Conservation (phyloP, 2,797 vertebrate species). For the Tamandua tetradactyla region DNA sequence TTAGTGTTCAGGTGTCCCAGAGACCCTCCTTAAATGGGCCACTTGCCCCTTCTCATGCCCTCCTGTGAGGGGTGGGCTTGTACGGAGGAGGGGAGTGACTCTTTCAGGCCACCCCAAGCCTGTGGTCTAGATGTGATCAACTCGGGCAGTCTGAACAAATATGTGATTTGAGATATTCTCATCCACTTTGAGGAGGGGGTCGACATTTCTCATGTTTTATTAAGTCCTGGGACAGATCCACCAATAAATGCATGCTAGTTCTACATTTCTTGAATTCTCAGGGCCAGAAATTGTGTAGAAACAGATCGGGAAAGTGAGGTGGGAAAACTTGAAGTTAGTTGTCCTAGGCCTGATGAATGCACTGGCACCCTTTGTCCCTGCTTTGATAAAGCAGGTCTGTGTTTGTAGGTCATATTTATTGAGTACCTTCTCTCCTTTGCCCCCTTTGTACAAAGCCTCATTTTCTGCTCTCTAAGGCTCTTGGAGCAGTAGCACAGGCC, state of each 20-base stretch:
- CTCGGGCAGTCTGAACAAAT: background rate
- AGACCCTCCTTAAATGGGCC: fast-evolving
- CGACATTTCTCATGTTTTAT: background rate
- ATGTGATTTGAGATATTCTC: fast-evolving
- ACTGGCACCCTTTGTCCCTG: too few species aligned
- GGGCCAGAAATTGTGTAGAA: background rate
- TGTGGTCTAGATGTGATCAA: fast-evolving
- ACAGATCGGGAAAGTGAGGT: background rate
- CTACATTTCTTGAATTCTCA: fast-evolving
- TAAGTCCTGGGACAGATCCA: background rate
- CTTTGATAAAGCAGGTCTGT: too few species aligned
- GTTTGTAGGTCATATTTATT: fast-evolving
- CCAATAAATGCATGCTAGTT: too few species aligned
- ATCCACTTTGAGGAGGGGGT: background rate
- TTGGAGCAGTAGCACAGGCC: fast-evolving
- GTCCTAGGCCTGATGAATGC: fast-evolving
- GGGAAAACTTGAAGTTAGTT: background rate
- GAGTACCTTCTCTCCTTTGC: fast-evolving
- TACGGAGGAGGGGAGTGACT: background rate
- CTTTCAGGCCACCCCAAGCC: fast-evolving
- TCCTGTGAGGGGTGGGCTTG: background rate
- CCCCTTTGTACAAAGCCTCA: fast-evolving
- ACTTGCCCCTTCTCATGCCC: too few species aligned
- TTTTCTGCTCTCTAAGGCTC: fast-evolving
- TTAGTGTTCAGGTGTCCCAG: fast-evolving